phyloP scores from a whole-genome alignment of 2,797 vertebrate genomes.

The Hipposideros larvatus region DNA sequence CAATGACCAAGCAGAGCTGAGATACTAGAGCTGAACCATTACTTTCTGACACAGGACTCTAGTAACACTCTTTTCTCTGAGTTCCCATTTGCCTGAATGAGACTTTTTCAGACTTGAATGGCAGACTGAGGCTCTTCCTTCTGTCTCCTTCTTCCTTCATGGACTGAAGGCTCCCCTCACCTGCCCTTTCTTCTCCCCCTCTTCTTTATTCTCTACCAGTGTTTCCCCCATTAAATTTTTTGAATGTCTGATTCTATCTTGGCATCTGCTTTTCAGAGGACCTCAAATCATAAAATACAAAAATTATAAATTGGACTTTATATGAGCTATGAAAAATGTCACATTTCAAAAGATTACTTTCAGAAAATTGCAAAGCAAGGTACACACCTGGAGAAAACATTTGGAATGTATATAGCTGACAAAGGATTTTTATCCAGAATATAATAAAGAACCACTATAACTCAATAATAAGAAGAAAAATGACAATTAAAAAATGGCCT shows the following conservation, averaged over 20 bases:
- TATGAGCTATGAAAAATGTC: constrained; percentile 19
- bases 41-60: not conserved
- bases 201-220: not conserved
- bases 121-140: not conserved
- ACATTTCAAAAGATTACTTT: constrained; percentile 25
- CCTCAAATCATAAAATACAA: constrained; percentile 6
- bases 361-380: constrained; percentile 2
- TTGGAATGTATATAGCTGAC: not conserved
- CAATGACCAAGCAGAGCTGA: not conserved
- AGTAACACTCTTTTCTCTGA: not conserved
- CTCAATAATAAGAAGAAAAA: constrained; percentile 17
- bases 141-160: not conserved
- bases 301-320: constrained; percentile 32
- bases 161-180: not conserved
- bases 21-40: not conserved
- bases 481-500: not conserved
- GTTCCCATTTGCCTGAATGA: not conserved
- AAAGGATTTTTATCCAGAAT: not conserved
- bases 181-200: not conserved
- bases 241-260: constrained; percentile 39
- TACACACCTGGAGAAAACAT: constrained; percentile 5
- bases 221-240: not conserved
- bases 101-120: not conserved
- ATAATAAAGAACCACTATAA: not conserved
- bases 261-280: not conserved